Percentiles rank a stretch among this genome's conserved stretches.
Conservation (phyloP, 2,888 invertebrate species). For the Agrypnus murinus region DNA sequence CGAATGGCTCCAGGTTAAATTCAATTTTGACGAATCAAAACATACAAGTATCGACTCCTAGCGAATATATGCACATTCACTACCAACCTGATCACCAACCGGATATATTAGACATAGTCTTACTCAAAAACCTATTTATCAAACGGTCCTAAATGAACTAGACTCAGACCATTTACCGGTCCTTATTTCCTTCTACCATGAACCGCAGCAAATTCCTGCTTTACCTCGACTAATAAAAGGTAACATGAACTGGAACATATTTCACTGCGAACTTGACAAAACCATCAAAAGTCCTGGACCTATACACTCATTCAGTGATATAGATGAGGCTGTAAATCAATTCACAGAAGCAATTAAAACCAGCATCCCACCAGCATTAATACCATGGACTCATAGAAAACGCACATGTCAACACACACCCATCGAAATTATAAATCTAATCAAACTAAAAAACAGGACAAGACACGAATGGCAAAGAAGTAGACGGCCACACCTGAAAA, state of each 20-base stretch:
- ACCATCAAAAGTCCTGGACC: too few relatives aligned
- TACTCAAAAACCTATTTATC: conserved; percentile 23
- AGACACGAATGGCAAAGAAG: background rate
- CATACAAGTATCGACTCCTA: conserved; percentile 14
- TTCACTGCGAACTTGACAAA: too few relatives aligned
- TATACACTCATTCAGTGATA: too few relatives aligned
- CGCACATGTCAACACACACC: background rate
- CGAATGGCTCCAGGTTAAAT: conserved; percentile 19
- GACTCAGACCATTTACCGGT: conserved; percentile 18
- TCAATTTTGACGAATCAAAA: background rate
- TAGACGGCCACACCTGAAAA: background rate
- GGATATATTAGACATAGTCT: conserved; percentile 18
- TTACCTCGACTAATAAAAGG: too few relatives aligned
- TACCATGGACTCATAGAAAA: background rate
- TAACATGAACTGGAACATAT: too few relatives aligned
- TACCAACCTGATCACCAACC: background rate
- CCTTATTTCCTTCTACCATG: conserved; percentile 11
- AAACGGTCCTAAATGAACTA: conserved; percentile 17
- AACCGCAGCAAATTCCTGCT: conserved; percentile 17
- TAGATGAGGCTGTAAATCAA: background rate
- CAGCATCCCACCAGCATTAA: background rate
- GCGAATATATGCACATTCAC: background rate
- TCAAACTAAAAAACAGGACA: background rate
- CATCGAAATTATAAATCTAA: background rate
- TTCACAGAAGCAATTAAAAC: background rate